phyloP scores from a whole-genome alignment of 2,797 vertebrate species.

The Myotis daubentonii region DNA sequence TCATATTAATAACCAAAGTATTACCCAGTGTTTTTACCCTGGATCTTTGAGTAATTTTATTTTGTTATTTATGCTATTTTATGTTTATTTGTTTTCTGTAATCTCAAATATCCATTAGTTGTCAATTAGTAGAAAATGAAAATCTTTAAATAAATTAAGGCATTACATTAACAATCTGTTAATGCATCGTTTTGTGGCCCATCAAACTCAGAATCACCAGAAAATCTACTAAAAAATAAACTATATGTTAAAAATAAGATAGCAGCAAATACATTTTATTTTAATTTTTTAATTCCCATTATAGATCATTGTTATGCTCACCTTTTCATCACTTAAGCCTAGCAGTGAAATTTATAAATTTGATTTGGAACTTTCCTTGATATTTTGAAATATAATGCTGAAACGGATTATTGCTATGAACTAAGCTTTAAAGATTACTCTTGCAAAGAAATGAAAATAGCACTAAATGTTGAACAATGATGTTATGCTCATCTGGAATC shows the following conservation, averaged over 20 bases:
- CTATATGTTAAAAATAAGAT: conserved; percentile 23
- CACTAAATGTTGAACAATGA: conserved; percentile 21
- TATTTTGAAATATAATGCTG: conserved; percentile 42
- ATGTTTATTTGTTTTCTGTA: background rate
- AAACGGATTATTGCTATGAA: conserved; percentile 17
- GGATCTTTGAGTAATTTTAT: conserved; percentile 38
- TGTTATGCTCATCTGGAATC: background rate
- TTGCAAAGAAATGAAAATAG: conserved; percentile 35
- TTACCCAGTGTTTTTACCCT: background rate
- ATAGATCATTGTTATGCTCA: conserved; percentile 49
- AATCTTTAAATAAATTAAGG: conserved; percentile 55
- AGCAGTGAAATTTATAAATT: conserved; percentile 32
- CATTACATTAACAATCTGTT: conserved; percentile 40
- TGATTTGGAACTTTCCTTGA: conserved; percentile 57
- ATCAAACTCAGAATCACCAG: conserved; percentile 55
- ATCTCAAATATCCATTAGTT: conserved; percentile 54
- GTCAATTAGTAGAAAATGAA: conserved; percentile 56
- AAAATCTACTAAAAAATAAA: conserved; percentile 65
- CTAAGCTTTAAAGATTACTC: conserved; percentile 53
- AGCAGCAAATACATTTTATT: conserved; percentile 62
- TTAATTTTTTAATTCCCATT: conserved; percentile 58
- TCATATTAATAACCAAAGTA: background rate
- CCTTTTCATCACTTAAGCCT: conserved; percentile 48
- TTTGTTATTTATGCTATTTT: conserved; percentile 53
- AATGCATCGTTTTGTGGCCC: conserved; percentile 23